phyloP scores from a whole-genome alignment of 2,888 invertebrate species.

The Nephrotoma guestfalica region DNA sequence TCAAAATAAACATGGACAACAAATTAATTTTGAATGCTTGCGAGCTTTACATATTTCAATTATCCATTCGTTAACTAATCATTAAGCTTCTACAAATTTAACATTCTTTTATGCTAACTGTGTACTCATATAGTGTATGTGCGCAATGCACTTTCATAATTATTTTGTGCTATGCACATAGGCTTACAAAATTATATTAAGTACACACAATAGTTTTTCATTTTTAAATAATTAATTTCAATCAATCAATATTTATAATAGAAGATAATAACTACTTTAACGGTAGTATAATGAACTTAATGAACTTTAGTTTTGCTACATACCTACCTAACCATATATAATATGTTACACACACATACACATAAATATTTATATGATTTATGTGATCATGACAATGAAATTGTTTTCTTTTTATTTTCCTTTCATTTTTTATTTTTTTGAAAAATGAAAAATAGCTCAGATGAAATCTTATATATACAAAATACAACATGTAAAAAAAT shows the following conservation, averaged over 20 bases:
- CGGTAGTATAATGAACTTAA: neutral
- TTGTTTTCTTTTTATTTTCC: neutral
- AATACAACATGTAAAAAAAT: neutral
- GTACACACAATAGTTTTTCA: neutral
- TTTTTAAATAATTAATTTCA: neutral
- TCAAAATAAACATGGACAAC: neutral
- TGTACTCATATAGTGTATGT: neutral
- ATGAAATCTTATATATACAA: neutral
- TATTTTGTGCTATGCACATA: neutral
- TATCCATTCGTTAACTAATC: neutral
- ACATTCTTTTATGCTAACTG: too few species aligned
- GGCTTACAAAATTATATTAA: neutral
- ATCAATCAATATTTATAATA: neutral
- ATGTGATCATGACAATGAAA: neutral
- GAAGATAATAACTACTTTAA: neutral
- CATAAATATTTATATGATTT: neutral
- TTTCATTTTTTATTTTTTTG: neutral
- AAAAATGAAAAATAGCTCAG: neutral
- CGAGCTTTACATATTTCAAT: neutral
- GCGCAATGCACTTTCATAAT: neutral
- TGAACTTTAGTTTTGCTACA: neutral
- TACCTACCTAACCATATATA: neutral
- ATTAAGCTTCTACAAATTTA: neutral
- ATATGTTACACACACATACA: neutral
- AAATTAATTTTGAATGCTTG: neutral